phyloP scores from a whole-genome alignment of 2,888 invertebrate species.

The Malthinus flaveolus region DNA sequence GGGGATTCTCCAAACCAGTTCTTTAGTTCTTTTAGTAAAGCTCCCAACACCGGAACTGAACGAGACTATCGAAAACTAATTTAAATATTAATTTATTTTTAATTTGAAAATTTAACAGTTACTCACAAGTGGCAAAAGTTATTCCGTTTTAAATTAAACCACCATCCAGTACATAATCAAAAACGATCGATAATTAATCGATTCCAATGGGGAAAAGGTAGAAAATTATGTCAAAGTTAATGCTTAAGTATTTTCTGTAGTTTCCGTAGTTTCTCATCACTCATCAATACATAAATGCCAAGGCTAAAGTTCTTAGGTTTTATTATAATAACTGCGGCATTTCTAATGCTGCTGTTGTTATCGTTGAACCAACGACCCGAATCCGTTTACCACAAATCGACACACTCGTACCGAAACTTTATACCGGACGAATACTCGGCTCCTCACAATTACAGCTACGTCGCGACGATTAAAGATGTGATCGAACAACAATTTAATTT shows the following conservation, averaged over 20 bases:
- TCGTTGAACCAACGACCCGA: slow-evolving; percentile 29
- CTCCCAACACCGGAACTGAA: background rate
- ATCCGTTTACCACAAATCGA: slow-evolving; percentile 28
- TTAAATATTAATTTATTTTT: slow-evolving; percentile 2
- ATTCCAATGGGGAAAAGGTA: too few species aligned
- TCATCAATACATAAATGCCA: slow-evolving; percentile 22
- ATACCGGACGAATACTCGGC: slow-evolving; percentile 29
- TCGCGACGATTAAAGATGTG: slow-evolving; percentile 59
- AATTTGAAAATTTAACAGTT: slow-evolving; percentile 5
- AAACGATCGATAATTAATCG: too few species aligned
- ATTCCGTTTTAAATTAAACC: too few species aligned
- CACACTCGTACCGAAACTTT: slow-evolving; percentile 31
- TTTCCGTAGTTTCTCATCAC: too few species aligned
- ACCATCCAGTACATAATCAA: too few species aligned
- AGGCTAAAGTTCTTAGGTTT: slow-evolving; percentile 26
- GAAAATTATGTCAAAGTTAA: too few species aligned
- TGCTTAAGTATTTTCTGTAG: slow-evolving; percentile 2
- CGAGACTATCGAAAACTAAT: background rate
- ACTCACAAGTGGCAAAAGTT: background rate
- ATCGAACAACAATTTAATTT: slow-evolving; percentile 60
- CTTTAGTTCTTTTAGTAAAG: slow-evolving; percentile 1
- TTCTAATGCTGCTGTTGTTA: slow-evolving; percentile 19
- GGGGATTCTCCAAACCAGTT: slow-evolving; percentile 20
- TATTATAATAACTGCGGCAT: slow-evolving; percentile 20
- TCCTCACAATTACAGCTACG: slow-evolving; percentile 27